A percentile compares a stretch with the other conserved stretches of the same genome.
Conservation (phyloP, 2,797 vertebrate species). For the Xiphorhynchus erythropygius region DNA sequence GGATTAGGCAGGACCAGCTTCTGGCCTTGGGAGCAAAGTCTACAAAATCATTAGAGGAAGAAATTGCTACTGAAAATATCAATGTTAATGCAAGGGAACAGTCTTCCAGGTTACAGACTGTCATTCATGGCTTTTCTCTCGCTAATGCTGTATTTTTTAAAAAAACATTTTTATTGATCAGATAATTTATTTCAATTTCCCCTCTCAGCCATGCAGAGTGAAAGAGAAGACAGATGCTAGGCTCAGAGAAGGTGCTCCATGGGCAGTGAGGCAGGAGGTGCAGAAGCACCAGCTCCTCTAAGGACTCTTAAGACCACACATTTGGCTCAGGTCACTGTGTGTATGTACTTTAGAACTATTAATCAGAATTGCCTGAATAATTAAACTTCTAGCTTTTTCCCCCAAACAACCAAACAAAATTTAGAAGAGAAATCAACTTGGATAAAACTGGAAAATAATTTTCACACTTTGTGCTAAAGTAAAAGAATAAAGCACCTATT, state of each 20-base stretch:
- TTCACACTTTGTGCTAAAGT: not conserved
- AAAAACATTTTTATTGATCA: not conserved
- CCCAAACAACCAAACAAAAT: not conserved
- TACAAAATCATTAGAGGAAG: not conserved
- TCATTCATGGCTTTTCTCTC: not conserved
- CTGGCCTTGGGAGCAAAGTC: not conserved
- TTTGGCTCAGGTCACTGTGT: not conserved
- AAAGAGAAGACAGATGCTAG: not conserved
- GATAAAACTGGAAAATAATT: not conserved
- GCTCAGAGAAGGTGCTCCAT: not conserved
- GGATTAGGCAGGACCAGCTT: not conserved
- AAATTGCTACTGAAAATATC: not conserved
- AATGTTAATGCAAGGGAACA: not conserved
- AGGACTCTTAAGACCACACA: rapidly evolving
- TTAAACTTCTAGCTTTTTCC: not conserved
- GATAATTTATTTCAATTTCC: not conserved
- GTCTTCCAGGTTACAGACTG: not conserved
- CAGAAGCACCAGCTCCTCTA: not conserved
- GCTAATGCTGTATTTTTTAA: rapidly evolving
- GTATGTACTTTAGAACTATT: not conserved
- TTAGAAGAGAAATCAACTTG: not conserved
- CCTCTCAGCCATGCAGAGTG: not conserved
- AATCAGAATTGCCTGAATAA: not conserved
- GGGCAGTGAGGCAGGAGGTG: not conserved
- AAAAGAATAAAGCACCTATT: not conserved